Base-by-base conservation (phyloP, 2,888 invertebrate genomes). In the Quadroppia sp. region DNA sequence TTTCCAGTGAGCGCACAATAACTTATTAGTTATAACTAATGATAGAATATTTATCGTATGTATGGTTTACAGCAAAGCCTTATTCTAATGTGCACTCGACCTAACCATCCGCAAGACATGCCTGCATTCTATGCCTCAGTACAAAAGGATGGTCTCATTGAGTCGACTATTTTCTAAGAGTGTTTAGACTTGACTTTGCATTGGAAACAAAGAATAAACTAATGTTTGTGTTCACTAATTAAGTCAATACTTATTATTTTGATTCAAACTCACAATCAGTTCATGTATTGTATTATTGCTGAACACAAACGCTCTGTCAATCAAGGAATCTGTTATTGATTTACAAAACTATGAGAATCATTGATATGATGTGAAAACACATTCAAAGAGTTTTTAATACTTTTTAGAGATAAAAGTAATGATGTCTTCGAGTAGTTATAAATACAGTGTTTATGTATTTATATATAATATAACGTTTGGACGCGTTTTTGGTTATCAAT, bases 11-110 rank as follows among this genome's bases (percentile, higher is more conserved):
- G 20, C 25, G 53, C 53, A 53, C 53, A 61, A 61, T 61, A 61
- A 61, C 32, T 61, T 61, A 61, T 61, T 61, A 61, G 32, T 61
- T 61, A 61, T 32, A 61, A 61, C 30, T 61, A 61, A 61, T 61
- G 61, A 61, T 61, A 53, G 53, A 53, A 53, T 25, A 32, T 36
- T 61, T 61, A 61, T 61, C 9, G 32, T 36, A n/a, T n/a, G n/a
- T n/a, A 61, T 61, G 61, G 61, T 61, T 61, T 61, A 30, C 15
- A 59, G 59, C 59, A 1, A 61, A 61, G 61, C 36, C 32, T 61
- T 61, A 36, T 61, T 53, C 53, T 53, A 53, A 53, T 53, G 61
- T 36, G 7, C 61, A 36, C 61, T 61, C 61, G 36, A 61, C 61
- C 50, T 61, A 20, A 61, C 30, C n/a, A 36, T 20, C 61, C 17